A percentile compares a stretch with the other conserved stretches of the same genome.
Evolutionary conservation across 2,113 vertebrate species (phyloP).

Genomic region (Shinisaurus crocodilurus): DNA sequence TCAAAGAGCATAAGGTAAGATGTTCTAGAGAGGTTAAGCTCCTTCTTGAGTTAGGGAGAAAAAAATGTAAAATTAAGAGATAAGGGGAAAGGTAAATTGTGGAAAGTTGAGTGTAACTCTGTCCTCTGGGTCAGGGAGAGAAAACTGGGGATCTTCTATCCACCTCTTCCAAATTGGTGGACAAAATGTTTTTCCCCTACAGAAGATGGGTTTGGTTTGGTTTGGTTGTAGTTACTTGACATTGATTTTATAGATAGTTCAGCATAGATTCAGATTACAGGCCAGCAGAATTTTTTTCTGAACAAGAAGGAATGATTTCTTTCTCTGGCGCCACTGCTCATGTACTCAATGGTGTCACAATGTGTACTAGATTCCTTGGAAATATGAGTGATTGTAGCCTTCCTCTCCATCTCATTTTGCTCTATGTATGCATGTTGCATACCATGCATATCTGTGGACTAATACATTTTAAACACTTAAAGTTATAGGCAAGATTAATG

Average conservation of each 20-base stretch:
- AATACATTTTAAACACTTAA: background rate
- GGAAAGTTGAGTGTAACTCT: background rate
- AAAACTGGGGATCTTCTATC: background rate
- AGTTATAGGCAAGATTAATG: background rate
- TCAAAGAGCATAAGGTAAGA: background rate
- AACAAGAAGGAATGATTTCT: background rate
- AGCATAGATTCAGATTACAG: background rate
- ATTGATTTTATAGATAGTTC: background rate
- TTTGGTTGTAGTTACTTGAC: background rate
- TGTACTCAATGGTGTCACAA: background rate
- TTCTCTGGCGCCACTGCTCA: background rate
- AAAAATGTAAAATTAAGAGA: background rate
- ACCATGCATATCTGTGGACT: background rate
- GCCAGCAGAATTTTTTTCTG: background rate
- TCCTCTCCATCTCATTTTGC: background rate
- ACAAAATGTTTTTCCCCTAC: no score
- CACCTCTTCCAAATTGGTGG: background rate
- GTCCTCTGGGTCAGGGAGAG: background rate
- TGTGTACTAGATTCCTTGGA: background rate
- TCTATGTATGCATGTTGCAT: background rate
- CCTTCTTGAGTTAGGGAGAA: background rate
- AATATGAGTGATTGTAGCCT: background rate
- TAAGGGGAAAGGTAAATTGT: background rate
- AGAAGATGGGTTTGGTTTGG: background rate
- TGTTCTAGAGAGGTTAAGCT: background rate